Base-by-base conservation (phyloP, 2,113 vertebrate species). In the Platysteira castanea region DNA sequence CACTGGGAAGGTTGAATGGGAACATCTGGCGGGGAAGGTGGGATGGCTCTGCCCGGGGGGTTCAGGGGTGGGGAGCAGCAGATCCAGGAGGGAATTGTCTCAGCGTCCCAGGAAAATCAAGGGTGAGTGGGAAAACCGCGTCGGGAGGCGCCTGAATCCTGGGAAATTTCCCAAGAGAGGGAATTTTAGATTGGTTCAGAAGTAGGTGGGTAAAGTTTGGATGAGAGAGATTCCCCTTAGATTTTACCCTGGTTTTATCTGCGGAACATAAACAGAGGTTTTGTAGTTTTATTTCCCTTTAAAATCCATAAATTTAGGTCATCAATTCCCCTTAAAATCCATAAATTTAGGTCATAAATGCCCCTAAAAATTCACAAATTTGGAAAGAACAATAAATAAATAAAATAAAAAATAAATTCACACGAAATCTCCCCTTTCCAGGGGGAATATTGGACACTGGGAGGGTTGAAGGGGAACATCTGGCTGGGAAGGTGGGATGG, bases 51-150 rank as follows among this genome's bases (percentile, higher is more conserved):
- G 10, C 11, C 30, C 42, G 1, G 14, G 44, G n/a, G 35, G 11
- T 5, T 59, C 30, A 73, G 35, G 41, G 64, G 17, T 5, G 10
- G 26, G 39, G 15, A 76, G 47, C 35, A 41, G 49, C 31, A 54
- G 26, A 22, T 22, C 31, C 41, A 8, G 47, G 30, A 21, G 8
- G 35, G 23, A 65, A 31, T 44, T 6, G 7, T 39, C 46, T n/a
- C 56, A 10, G 1, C 3, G 5, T 10, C 15, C 60, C 46, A 2
- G 2, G 18, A 33, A 61, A 8, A 13, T n/a, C 18, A 57, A 15
- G 2, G 6, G 2, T 5, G 16, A 41, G 26, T 4, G 19, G 39
- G 31, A 63, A 41, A 70, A 56, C 6, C 15, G 12, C 39, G 35
- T 64, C 4, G 3, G 4, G 68, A 44, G 50, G 27, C 46, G 18